A percentile compares a stretch with the other conserved stretches of the same genome.
Conservation (phyloP, 1,140 invertebrate species). For the Theocolax elegans region DNA sequence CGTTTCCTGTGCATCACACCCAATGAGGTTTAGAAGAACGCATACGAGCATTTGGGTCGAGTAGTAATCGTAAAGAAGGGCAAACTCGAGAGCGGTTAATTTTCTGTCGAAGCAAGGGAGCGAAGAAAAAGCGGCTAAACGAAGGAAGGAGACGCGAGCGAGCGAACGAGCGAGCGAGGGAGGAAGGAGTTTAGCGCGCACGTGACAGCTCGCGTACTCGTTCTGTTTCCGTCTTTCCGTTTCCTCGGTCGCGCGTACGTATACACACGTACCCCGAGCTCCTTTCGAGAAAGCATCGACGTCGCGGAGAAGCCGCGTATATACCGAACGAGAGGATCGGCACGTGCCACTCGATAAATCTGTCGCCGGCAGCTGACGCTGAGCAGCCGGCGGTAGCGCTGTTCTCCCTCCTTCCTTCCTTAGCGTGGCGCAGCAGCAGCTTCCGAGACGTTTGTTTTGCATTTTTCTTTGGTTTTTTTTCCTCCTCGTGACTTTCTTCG, state of each 20-base stretch:
- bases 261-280: too few relatives aligned
- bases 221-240: slow-evolving; percentile 17
- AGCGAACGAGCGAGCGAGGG: too few relatives aligned
- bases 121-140: not conserved
- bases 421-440: not conserved
- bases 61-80: too few relatives aligned
- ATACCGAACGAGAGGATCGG: slow-evolving; percentile 55
- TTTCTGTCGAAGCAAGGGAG: too few relatives aligned
- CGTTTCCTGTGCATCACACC: too few relatives aligned
- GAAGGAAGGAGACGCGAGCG: not conserved
- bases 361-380: slow-evolving; percentile 67
- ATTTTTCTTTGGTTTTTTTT: not conserved
- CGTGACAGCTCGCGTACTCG: not conserved
- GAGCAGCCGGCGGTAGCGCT: slow-evolving; percentile 53
- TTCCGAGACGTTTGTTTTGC: not conserved
- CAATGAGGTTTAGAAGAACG: too few relatives aligned
- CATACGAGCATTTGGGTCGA: too few relatives aligned
- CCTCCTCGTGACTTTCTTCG: not conserved
- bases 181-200: too few relatives aligned
- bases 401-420: not conserved
- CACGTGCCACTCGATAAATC: slow-evolving; percentile 69
- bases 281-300: too few relatives aligned
- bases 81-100: too few relatives aligned
- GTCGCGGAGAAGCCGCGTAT: too few relatives aligned
- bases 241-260: too few relatives aligned